Conservation (phyloP, 2,113 vertebrate species). For the Cygnus buccinator region DNA sequence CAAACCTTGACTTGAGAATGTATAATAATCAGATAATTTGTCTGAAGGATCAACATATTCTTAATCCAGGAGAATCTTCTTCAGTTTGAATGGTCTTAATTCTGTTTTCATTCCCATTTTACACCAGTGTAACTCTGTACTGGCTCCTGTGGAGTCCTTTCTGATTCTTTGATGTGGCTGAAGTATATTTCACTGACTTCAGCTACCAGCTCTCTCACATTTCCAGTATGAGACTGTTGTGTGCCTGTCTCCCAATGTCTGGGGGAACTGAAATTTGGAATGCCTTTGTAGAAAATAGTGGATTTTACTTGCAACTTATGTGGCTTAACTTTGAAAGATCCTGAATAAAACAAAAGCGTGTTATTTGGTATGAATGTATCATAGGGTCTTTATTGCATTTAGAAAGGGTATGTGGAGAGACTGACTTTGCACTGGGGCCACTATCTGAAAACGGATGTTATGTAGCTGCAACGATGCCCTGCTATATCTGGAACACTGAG, state of each 20-base stretch:
- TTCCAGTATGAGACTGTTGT: background rate
- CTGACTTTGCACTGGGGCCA: background rate
- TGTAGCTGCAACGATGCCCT: background rate
- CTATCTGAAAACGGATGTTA: background rate
- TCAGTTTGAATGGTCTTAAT: background rate
- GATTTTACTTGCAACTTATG: slow-evolving; percentile 27
- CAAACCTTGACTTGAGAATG: background rate
- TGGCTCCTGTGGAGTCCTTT: slow-evolving; percentile 25
- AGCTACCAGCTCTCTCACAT: background rate
- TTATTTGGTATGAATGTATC: background rate
- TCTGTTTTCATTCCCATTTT: background rate
- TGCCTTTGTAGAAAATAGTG: slow-evolving; percentile 35
- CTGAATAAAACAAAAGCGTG: slow-evolving; percentile 50
- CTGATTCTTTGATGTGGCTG: background rate
- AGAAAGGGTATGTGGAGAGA: background rate
- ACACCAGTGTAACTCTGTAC: background rate
- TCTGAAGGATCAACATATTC: background rate
- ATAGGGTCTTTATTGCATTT: background rate
- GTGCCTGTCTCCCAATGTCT: slow-evolving; percentile 22
- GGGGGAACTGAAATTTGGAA: slow-evolving; percentile 23
- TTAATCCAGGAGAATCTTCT: background rate
- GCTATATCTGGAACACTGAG: background rate
- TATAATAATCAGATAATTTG: background rate
- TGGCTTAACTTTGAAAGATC: slow-evolving; percentile 20
- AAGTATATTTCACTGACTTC: background rate